These are phyloP conservation scores for Brachymystax lenok DNA, from an alignment of 2,797 vertebrate genomes.

Conservation along the genomic window DNA sequence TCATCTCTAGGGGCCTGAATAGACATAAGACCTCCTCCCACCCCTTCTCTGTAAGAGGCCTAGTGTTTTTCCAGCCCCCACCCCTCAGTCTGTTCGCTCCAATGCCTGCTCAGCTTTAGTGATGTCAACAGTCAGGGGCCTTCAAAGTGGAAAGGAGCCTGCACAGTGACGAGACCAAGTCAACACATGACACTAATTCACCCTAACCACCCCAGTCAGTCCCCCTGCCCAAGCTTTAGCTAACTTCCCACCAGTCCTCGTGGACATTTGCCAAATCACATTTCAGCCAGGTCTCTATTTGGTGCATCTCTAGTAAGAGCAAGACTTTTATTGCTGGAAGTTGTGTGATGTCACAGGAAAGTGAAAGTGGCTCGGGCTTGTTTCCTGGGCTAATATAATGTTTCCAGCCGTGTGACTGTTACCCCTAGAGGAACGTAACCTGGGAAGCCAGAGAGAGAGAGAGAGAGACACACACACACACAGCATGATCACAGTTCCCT, in stretches of 20 bases:
- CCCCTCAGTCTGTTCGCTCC: slow-evolving; percentile 20
- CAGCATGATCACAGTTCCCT: slow-evolving; percentile 66
- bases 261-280: slow-evolving; percentile 55
- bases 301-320: slow-evolving; percentile 38
- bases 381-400: slow-evolving; percentile 84
- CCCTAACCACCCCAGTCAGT: slow-evolving; percentile 6
- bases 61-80: slow-evolving; percentile 5
- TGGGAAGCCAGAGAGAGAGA: slow-evolving; percentile 50
- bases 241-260: slow-evolving; percentile 31
- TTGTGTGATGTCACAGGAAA: slow-evolving; percentile 63
- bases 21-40: slow-evolving; percentile 32
- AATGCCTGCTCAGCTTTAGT: slow-evolving; percentile 32
- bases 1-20: slow-evolving; percentile 32
- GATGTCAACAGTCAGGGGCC: slow-evolving; percentile 63
- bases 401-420: slow-evolving; percentile 46
- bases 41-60: slow-evolving; percentile 20
- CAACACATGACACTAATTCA: slow-evolving; percentile 21
- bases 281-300: slow-evolving; percentile 44
- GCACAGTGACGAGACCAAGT: slow-evolving; percentile 22
- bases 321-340: slow-evolving; percentile 50
- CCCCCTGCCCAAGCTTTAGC: neutral
- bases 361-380: slow-evolving; percentile 52
- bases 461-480: slow-evolving; percentile 12
- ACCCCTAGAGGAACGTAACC: slow-evolving; percentile 55
- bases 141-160: slow-evolving; percentile 63